phyloP scores from a whole-genome alignment of 2,113 vertebrate genomes.

The Potamarius usumacintae region DNA sequence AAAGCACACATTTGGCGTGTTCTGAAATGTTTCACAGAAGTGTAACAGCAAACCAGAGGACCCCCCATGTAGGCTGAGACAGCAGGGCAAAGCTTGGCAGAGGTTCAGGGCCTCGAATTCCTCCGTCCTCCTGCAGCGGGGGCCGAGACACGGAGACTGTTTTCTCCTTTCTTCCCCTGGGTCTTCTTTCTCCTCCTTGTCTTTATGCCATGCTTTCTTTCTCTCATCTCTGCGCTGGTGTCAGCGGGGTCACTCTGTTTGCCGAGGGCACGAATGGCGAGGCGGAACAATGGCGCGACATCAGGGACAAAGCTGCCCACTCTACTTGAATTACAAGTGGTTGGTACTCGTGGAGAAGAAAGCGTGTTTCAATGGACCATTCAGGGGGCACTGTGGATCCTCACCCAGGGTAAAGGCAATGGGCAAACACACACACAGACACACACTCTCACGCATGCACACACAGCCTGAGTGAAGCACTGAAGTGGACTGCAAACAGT shows the following conservation, averaged over 20 bases:
- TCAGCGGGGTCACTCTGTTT: constrained; percentile 52
- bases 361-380: constrained; percentile 56
- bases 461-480: constrained; percentile 23
- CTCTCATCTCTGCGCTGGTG: constrained; percentile 50
- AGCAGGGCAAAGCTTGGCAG: constrained; percentile 47
- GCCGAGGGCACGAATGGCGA: constrained; percentile 50
- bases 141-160: constrained; percentile 58
- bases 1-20: not conserved
- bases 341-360: constrained; percentile 62
- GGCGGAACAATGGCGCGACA: constrained; percentile 51
- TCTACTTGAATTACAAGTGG: constrained; percentile 67
- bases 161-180: constrained; percentile 54
- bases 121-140: constrained; percentile 49
- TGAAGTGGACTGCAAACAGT: constrained; percentile 43
- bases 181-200: constrained; percentile 47
- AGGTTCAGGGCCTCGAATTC: constrained; percentile 55
- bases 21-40: constrained; percentile 39
- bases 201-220: constrained; percentile 42
- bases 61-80: constrained; percentile 50
- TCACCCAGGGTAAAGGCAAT: constrained; percentile 53
- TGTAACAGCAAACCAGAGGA: constrained; percentile 44
- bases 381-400: constrained; percentile 54
- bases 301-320: constrained; percentile 56
- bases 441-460: constrained; percentile 23
- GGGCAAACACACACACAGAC: constrained; percentile 38